phyloP scores from a whole-genome alignment of 1,140 invertebrate genomes.

The Coenobita brevimanus region DNA sequence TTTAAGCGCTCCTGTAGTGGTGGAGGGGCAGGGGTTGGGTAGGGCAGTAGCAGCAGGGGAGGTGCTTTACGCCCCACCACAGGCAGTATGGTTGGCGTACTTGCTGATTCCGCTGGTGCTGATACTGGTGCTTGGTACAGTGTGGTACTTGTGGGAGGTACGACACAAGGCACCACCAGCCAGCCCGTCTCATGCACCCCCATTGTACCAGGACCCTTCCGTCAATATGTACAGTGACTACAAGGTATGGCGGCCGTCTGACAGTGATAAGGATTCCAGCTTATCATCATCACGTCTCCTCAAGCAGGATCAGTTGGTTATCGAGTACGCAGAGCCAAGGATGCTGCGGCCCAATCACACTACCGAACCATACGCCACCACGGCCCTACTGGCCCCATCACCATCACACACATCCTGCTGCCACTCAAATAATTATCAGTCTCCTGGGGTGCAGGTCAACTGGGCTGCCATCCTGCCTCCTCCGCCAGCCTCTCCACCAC shows the following conservation, averaged over 20 bases:
- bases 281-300: constrained; percentile 61
- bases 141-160: constrained; percentile 60
- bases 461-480: constrained; percentile 66
- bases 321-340: constrained; percentile 67
- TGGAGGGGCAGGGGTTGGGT: constrained; percentile 15
- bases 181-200: constrained; percentile 41
- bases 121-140: constrained; percentile 50
- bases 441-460: constrained; percentile 59
- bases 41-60: not conserved
- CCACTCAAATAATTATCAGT: constrained; percentile 32
- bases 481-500: constrained; percentile 65
- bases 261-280: constrained; percentile 63
- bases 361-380: constrained; percentile 66
- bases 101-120: constrained; percentile 65
- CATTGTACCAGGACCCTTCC: constrained; percentile 58
- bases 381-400: constrained; percentile 54
- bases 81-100: constrained; percentile 66
- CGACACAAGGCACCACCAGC: constrained; percentile 45
- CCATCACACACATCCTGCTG: constrained; percentile 51
- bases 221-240: constrained; percentile 69
- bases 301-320: constrained; percentile 53
- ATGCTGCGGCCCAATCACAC: constrained; percentile 44
- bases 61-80: constrained; percentile 59
- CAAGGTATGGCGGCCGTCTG: constrained; percentile 65
- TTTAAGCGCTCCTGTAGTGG: constrained; percentile 50